These are phyloP conservation scores for Chironomus riparius DNA, from an alignment of 2,888 invertebrate genomes.

Conservation along the genomic window DNA sequence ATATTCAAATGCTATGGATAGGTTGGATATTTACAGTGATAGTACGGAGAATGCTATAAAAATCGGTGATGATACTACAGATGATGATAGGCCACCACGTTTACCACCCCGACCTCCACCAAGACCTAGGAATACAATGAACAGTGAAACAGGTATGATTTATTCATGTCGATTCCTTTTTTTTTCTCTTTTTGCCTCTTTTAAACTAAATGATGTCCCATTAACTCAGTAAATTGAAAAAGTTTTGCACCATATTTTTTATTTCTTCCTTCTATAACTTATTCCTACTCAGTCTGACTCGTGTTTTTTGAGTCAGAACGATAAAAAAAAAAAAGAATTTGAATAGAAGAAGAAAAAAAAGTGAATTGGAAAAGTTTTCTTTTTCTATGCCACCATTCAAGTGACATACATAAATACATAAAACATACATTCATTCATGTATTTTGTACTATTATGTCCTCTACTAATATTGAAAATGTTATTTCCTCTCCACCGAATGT, in stretches of 20 bases:
- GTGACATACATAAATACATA: not conserved
- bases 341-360: not conserved
- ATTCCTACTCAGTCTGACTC: not conserved
- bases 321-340: not conserved
- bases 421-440: not conserved
- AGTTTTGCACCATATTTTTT: conserved; percentile 16
- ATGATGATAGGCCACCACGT: conserved; percentile 39
- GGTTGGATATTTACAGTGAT: conserved; percentile 37
- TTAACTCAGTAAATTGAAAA: conserved; percentile 29
- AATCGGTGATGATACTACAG: conserved; percentile 32
- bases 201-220: conserved; percentile 29
- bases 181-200: not conserved
- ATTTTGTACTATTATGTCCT: not conserved
- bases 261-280: not conserved
- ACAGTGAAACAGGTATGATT: conserved; percentile 26
- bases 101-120: conserved; percentile 41
- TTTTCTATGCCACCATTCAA: not conserved
- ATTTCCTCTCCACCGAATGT: not conserved
- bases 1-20: conserved; percentile 34
- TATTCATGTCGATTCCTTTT: conserved; percentile 21
- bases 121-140: conserved; percentile 29
- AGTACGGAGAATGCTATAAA: conserved; percentile 35
- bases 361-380: conserved; percentile 24
- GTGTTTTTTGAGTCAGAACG: not conserved
- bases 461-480: not conserved